Evolutionary conservation across 2,888 invertebrate species (phyloP).

Genomic region (Drosophila kanekoi): DNA sequence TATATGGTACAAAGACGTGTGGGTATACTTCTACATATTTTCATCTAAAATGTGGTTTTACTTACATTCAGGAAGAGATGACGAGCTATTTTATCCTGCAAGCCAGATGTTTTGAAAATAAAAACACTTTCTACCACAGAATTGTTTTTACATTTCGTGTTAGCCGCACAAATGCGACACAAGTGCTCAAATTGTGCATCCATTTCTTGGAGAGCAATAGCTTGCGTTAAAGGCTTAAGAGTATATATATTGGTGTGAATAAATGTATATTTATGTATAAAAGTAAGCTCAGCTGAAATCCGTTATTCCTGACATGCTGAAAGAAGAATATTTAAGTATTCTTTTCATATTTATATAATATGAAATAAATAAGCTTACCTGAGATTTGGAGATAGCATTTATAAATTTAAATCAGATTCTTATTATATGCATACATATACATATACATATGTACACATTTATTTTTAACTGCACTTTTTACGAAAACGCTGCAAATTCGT

Average conservation of each 20-base stretch:
- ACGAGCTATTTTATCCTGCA: conserved; percentile 80
- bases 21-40: too few relatives aligned
- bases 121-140: conserved; percentile 82
- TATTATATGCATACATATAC: background rate
- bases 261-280: background rate
- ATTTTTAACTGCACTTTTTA: conserved; percentile 46
- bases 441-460: conserved; percentile 20
- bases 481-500: conserved; percentile 38
- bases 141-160: conserved; percentile 79
- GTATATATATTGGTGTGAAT: background rate
- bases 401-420: conserved; percentile 1
- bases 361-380: conserved; percentile 15
- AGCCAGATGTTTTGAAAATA: conserved; percentile 78
- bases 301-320: conserved; percentile 19
- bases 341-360: background rate
- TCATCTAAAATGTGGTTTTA: conserved; percentile 8
- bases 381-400: background rate
- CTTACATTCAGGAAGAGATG: conserved; percentile 79
- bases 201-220: conserved; percentile 54
- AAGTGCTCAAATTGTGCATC: conserved; percentile 80
- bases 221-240: conserved; percentile 11
- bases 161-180: conserved; percentile 82
- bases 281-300: conserved; percentile 1
- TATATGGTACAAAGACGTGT: background rate
- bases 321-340: conserved; percentile 1